Conservation (phyloP, 2,888 invertebrate genomes). For the Drosophila differens region DNA sequence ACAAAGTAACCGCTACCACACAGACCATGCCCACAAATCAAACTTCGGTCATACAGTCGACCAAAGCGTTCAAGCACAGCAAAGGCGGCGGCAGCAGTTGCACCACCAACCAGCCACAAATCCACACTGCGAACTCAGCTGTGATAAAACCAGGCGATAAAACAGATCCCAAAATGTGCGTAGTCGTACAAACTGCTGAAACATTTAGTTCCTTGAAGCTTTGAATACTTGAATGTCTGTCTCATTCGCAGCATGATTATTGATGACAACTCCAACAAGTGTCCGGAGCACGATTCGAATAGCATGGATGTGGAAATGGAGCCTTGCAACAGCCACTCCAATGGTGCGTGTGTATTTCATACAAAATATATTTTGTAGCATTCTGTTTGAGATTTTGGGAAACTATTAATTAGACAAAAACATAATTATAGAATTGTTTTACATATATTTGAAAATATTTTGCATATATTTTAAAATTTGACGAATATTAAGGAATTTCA, state of each 20-base stretch:
- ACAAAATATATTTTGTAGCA: not conserved
- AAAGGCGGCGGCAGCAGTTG: slow-evolving; percentile 58
- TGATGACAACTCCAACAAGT: slow-evolving; percentile 86
- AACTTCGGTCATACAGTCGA: slow-evolving; percentile 94
- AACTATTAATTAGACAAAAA: not conserved
- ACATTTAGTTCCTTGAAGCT: not conserved
- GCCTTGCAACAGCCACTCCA: slow-evolving; percentile 84
- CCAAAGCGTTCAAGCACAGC: slow-evolving; percentile 86
- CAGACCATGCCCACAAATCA: slow-evolving; percentile 86
- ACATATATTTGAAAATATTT: not conserved
- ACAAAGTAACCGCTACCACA: slow-evolving; percentile 76
- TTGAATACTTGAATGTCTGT: not conserved
- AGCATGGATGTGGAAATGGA: slow-evolving; percentile 86
- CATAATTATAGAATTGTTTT: not conserved
- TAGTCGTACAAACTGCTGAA: not conserved
- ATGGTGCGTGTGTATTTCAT: slow-evolving; percentile 67
- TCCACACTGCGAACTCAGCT: slow-evolving; percentile 79
- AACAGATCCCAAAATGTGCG: slow-evolving; percentile 76
- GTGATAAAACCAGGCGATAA: slow-evolving; percentile 83
- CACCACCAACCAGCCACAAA: slow-evolving; percentile 64
- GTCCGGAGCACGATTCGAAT: slow-evolving; percentile 82
- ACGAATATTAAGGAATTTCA: not conserved
- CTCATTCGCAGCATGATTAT: slow-evolving; percentile 86
- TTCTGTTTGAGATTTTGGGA: not conserved
- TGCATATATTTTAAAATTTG: not conserved